These are phyloP conservation scores for Okamejei kenojei DNA, from an alignment of 2,797 vertebrate species.

Conservation along the genomic window DNA sequence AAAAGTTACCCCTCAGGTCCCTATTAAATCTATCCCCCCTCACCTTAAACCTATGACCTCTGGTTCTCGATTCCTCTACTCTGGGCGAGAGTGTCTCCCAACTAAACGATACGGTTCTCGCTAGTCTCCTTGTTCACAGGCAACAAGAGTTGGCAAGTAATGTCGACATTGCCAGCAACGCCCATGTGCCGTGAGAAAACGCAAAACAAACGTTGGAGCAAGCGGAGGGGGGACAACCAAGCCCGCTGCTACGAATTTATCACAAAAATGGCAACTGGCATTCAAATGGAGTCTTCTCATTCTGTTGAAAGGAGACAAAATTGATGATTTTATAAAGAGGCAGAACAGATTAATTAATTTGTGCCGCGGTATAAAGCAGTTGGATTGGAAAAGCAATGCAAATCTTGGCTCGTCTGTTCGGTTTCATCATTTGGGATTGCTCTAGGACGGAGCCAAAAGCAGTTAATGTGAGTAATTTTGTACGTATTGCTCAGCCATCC, in stretches of 20 bases:
- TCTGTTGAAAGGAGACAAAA: conserved; percentile 5
- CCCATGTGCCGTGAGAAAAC: too few species aligned
- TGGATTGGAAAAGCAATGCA: conserved; percentile 35
- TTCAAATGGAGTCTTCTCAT: neutral
- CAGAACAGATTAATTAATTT: conserved; percentile 20
- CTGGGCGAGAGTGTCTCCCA: too few species aligned
- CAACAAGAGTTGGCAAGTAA: too few species aligned
- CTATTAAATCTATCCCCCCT: too few species aligned
- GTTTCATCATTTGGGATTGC: conserved; percentile 22
- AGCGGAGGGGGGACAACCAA: too few species aligned
- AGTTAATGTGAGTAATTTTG: conserved; percentile 36
- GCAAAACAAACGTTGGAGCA: too few species aligned
- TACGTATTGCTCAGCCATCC: conserved; percentile 37
- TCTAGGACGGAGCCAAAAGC: conserved; percentile 7
- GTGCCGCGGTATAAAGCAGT: neutral
- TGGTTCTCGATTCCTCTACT: too few species aligned
- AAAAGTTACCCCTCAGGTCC: too few species aligned
- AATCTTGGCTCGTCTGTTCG: conserved; percentile 17
- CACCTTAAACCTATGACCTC: too few species aligned
- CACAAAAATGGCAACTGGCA: neutral
- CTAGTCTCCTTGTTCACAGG: too few species aligned
- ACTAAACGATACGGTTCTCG: too few species aligned
- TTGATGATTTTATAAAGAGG: conserved; percentile 23
- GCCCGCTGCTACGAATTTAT: neutral
- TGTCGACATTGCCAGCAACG: too few species aligned